Conservation (phyloP, 2,113 vertebrate species). For the Asarcornis scutulata region DNA sequence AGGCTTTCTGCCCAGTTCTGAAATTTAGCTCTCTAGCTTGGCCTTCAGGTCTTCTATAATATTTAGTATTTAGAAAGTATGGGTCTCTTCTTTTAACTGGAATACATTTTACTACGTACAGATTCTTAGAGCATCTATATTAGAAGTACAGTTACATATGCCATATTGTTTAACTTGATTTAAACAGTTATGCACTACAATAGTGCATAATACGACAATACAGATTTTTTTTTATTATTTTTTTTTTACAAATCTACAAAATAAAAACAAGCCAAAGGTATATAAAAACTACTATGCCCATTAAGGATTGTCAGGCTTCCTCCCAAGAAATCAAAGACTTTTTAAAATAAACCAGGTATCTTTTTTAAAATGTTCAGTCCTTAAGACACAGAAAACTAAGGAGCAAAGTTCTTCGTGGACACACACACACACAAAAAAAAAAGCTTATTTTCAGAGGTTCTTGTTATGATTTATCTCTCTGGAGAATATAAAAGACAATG, state of each 20-base stretch:
- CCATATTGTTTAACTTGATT: not conserved
- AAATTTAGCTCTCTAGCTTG: slow-evolving; percentile 52
- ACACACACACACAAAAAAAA: not conserved
- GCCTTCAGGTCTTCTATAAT: slow-evolving; percentile 40
- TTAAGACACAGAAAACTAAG: not conserved
- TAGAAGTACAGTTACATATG: not conserved
- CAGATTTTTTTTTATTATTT: not conserved
- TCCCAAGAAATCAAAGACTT: not conserved
- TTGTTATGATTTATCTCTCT: slow-evolving; percentile 6
- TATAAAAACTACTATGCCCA: not conserved
- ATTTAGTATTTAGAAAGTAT: slow-evolving; percentile 55
- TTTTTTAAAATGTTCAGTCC: not conserved
- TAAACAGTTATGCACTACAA: not conserved
- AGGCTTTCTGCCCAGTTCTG: slow-evolving; percentile 59
- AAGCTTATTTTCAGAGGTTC: not conserved
- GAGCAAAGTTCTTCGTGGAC: not conserved
- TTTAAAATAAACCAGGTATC: not conserved
- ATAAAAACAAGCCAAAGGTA: not conserved
- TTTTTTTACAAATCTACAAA: not conserved
- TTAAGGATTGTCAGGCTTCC: not conserved
- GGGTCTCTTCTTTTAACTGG: slow-evolving; percentile 62
- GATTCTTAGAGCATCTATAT: not conserved
- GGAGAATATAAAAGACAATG: not conserved
- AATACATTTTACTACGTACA: slow-evolving; percentile 41
- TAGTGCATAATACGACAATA: too few species aligned